phyloP scores from a whole-genome alignment of 1,140 invertebrate genomes.

The Drosophila mayri region DNA sequence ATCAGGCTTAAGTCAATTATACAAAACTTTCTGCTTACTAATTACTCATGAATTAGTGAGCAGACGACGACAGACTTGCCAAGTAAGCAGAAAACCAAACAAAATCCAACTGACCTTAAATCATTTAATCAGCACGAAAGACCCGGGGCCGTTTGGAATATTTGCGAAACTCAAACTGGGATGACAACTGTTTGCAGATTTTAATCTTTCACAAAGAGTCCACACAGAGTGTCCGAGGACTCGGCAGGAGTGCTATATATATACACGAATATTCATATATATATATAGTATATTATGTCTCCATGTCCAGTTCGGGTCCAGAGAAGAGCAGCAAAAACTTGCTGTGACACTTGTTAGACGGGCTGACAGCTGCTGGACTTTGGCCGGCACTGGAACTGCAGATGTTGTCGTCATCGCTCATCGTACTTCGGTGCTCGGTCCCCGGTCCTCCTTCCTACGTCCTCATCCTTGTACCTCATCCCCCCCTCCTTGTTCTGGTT shows the following conservation, averaged over 20 bases:
- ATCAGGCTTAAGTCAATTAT: constrained; percentile 36
- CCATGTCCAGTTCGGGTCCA: constrained; percentile 64
- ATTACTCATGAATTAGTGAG: constrained; percentile 62
- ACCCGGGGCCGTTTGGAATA: constrained; percentile 51
- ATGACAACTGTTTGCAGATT: constrained; percentile 83
- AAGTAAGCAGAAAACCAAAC: constrained; percentile 44
- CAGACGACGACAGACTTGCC: background rate
- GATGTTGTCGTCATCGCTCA: constrained; percentile 70
- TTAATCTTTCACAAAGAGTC: constrained; percentile 81
- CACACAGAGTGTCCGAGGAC: constrained; percentile 36
- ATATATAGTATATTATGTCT: constrained; percentile 17
- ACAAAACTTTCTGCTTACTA: constrained; percentile 47
- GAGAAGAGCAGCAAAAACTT: constrained; percentile 57
- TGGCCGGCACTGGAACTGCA: constrained; percentile 58
- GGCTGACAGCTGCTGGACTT: constrained; percentile 79
- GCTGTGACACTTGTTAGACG: constrained; percentile 82
- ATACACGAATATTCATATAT: background rate
- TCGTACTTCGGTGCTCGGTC: background rate
- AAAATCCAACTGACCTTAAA: constrained; percentile 75
- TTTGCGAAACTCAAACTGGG: constrained; percentile 78
- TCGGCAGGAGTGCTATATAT: constrained; percentile 25
- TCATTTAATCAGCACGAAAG: constrained; percentile 73
- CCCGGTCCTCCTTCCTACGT: background rate
- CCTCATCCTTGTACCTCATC: background rate
- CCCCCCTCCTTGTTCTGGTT: constrained; percentile 49